These are phyloP conservation scores for Drosophila kambysellisi DNA, from an alignment of 2,888 invertebrate genomes.

Conservation along the genomic window DNA sequence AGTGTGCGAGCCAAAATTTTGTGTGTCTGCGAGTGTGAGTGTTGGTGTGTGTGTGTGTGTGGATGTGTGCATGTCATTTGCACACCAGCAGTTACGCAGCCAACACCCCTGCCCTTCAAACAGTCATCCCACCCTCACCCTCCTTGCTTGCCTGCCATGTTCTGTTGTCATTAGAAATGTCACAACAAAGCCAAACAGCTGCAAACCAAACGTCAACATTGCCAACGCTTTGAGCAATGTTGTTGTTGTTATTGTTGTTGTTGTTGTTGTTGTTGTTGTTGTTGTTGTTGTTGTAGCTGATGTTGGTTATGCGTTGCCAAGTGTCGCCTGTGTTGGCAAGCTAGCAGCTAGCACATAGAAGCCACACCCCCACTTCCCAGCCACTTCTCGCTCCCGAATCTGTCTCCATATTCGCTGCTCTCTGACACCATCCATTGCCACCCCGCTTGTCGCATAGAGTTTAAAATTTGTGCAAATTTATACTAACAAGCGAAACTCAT, in stretches of 20 bases:
- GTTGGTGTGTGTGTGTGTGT: slow-evolving; percentile 15
- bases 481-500: slow-evolving; percentile 55
- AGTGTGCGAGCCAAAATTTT: slow-evolving; percentile 63
- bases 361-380: not conserved
- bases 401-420: not conserved
- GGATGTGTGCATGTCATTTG: slow-evolving; percentile 66
- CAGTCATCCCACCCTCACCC: not conserved
- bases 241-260: slow-evolving; percentile 24
- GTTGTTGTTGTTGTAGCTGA: slow-evolving; percentile 28
- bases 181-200: slow-evolving; percentile 79
- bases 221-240: slow-evolving; percentile 53
- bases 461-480: slow-evolving; percentile 67
- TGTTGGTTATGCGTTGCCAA: slow-evolving; percentile 58
- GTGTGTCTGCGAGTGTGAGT: slow-evolving; percentile 34
- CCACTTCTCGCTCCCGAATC: not conserved
- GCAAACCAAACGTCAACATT: slow-evolving; percentile 72
- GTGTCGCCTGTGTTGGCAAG: slow-evolving; percentile 52
- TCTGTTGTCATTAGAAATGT: slow-evolving; percentile 80
- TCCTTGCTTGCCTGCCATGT: slow-evolving; percentile 30
- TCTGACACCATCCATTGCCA: not conserved
- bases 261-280: slow-evolving; percentile 22
- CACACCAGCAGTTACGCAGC: slow-evolving; percentile 49
- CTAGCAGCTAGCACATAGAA: slow-evolving; percentile 33
- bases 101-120: slow-evolving; percentile 12
- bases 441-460: slow-evolving; percentile 14